Evolutionary conservation across 2,888 invertebrate species (phyloP), one percentile per base, ranked within the genome.

Genomic region (Drosophila demipolita): DNA sequence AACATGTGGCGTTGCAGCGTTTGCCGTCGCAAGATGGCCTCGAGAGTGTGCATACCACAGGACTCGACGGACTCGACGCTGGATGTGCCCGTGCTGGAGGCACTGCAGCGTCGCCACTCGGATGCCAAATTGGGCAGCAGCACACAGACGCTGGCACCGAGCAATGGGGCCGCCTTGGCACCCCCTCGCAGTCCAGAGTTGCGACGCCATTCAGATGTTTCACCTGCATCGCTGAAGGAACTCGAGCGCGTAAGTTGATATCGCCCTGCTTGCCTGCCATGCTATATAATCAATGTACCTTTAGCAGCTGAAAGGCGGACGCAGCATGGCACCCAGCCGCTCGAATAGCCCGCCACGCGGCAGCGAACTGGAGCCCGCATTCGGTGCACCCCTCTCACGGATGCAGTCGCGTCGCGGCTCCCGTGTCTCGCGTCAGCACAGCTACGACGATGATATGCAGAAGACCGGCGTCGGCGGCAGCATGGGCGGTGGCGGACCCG

Each of bases 1-100:
- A 95, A 94, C 79, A 96, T 95, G 85, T 98, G 98, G 98, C 95
- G 97, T 68, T 98, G 98, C 93, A 97, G 97, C 80, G 97, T 98
- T 23, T 98, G 98, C 92, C 95, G 97, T 36, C 95, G 97, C 78
- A 97, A 97, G 93, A 95, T 97, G 78, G 96, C 96, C 64, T 96
- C 97, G 17, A 94, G 97, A 35, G 94, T 96, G 36, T 96, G 96
- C 58, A 95, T 97, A 36, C 94, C 96, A 5, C 97, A 97, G 91
- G 97, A 97, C 91, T 97, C 97, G 74, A 96, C 96, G n/a, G 97
- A 97, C 92, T 97, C 97, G 4, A 93, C 96, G 83, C 94, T 97
- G 73, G 97, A 97, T 72, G 96, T 97, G 70, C 97, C 97, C 1
- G 95, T 96, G 61, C 94, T 96, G 85, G 97, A 97, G 83, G 95